Evolutionary conservation across 2,113 vertebrate genomes (phyloP).

Genomic region (Puntigrus tetrazona): DNA sequence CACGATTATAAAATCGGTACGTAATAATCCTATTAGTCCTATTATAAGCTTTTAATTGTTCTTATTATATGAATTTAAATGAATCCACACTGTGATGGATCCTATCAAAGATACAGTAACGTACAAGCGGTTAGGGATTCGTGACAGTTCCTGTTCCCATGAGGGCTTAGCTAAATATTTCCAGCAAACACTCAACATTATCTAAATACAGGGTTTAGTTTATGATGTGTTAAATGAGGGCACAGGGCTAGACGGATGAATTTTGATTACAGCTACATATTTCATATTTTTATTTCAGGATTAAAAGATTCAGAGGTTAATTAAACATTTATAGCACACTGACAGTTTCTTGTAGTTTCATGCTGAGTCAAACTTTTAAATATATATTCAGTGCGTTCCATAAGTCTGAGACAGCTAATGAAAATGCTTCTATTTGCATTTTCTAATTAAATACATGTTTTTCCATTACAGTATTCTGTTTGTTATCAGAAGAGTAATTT

Average conservation of each 20-base stretch:
- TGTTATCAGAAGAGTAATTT: background rate
- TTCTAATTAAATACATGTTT: background rate
- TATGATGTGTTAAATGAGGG: background rate
- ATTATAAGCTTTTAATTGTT: background rate
- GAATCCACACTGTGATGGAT: background rate
- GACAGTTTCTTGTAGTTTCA: background rate
- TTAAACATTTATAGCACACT: background rate
- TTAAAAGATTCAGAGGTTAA: background rate
- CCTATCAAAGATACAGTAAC: no score
- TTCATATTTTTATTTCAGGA: no score
- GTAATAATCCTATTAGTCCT: background rate
- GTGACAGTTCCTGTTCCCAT: no score
- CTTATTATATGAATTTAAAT: background rate
- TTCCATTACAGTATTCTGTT: background rate
- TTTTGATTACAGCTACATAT: no score
- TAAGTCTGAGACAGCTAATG: background rate
- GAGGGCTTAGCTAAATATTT: background rate
- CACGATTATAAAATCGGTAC: no score
- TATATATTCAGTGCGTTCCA: background rate
- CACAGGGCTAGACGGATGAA: background rate
- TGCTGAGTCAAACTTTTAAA: background rate
- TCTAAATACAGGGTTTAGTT: background rate
- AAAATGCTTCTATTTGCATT: background rate
- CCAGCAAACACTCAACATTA: background rate
- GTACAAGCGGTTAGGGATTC: no score